Conservation (phyloP, 2,113 vertebrate genomes). For the Hylia prasina region DNA sequence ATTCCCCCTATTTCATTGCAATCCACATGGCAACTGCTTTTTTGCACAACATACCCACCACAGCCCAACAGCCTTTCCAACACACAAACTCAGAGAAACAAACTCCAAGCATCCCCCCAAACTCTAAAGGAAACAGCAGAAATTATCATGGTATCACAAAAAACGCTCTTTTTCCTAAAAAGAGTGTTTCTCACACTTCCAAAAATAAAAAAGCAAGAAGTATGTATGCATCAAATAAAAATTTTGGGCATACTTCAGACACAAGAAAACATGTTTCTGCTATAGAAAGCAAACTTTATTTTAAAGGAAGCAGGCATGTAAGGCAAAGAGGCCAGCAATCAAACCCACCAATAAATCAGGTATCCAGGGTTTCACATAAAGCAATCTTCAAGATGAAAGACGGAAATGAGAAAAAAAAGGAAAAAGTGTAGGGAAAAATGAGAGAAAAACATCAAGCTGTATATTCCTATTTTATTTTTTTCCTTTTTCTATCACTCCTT, state of each 20-base stretch:
- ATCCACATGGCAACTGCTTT: neutral
- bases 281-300: neutral
- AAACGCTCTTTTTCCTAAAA: neutral
- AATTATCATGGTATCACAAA: neutral
- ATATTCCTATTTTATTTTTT: neutral
- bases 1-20: neutral
- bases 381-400: neutral
- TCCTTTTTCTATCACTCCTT: neutral
- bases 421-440: no score
- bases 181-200: neutral
- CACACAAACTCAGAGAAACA: neutral
- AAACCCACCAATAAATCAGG: neutral
- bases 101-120: neutral
- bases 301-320: neutral
- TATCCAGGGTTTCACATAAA: neutral
- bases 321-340: neutral
- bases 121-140: neutral
- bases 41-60: neutral
- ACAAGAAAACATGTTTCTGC: neutral
- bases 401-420: fast-evolving
- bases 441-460: neutral
- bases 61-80: neutral
- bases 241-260: neutral
- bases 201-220: neutral
- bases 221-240: neutral